Conservation (phyloP, 1,140 invertebrate species). For the Drosophila sucinea region DNA sequence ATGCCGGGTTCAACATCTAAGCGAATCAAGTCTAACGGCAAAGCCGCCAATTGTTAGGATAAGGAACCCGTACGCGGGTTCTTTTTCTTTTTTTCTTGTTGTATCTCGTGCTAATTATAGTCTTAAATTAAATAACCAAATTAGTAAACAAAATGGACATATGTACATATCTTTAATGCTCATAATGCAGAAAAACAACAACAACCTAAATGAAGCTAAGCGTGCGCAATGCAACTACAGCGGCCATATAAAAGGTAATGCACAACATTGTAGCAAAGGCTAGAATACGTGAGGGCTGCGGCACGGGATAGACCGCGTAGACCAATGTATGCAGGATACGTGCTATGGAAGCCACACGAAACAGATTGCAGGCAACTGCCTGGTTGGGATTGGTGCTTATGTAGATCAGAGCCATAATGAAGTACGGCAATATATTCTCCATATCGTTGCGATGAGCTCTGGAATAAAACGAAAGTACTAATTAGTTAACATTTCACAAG, state of each 20-base stretch:
- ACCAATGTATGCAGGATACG: constrained; percentile 86
- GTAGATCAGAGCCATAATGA: constrained; percentile 86
- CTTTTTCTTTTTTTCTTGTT: constrained; percentile 53
- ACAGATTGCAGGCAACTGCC: constrained; percentile 84
- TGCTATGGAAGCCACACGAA: constrained; percentile 85
- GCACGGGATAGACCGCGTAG: constrained; percentile 84
- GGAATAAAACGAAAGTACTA: constrained; percentile 33
- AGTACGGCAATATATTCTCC: constrained; percentile 88
- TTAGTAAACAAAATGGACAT: constrained; percentile 19
- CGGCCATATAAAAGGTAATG: constrained; percentile 85
- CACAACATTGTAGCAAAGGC: constrained; percentile 84
- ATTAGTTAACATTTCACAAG: not conserved
- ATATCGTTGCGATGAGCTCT: constrained; percentile 89
- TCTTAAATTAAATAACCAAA: constrained; percentile 60
- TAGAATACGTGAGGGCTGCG: constrained; percentile 86
- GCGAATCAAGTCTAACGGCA: not conserved
- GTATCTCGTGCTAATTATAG: constrained; percentile 74
- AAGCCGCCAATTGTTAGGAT: not conserved
- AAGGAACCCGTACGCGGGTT: not conserved
- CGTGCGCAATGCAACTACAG: constrained; percentile 66
- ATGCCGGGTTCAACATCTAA: constrained; percentile 93
- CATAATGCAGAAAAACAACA: not conserved
- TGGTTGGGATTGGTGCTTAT: constrained; percentile 85
- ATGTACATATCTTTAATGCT: not conserved
- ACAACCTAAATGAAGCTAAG: constrained; percentile 54